Base-by-base conservation (phyloP, 1,140 invertebrate species). In the Drosophila kepulauana region DNA sequence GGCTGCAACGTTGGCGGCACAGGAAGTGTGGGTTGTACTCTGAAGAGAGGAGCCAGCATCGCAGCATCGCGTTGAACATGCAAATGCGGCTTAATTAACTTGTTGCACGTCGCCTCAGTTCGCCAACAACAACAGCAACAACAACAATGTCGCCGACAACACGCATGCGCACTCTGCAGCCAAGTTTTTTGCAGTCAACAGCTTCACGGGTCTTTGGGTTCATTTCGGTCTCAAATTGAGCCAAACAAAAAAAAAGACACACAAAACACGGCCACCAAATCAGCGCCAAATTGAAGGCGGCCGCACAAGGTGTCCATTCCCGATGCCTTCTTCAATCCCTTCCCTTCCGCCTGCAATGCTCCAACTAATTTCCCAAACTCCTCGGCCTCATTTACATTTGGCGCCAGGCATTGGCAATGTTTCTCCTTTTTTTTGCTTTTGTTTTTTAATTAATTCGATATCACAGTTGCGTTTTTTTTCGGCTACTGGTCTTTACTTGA, bases 41-140 rank as follows among this genome's bases (percentile, higher is more conserved):
- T 38, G n/a, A 51, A 33, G 51, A 15, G 30, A 51, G 51, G 28
- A 54, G 51, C 28, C 51, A 80, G 67, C 63, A 72, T 25, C 20
- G 49, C 10, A 15, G 13, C 5, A 33, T 16, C 61, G 68, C 68
- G 41, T 28, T 16, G 41, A 52, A 78, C 85, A 89, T 89, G 85
- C 85, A 90, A 89, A 89, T 89, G 81, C 78, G 86, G 81, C 85
- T 89, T 89, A 89, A 89, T 89, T 89, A 89, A 89, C 85, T 89
- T 89, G 85, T 89, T 89, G 85, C 85, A 89, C 85, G 85, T 88
- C 85, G 85, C 85, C 75, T 62, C 57, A 67, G 71, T 59, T 71
- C 62, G 75, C 75, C 41, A 43, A 3, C 56, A 11, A 11, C 52
- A 46, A 20, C 35, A 10, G 3, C 56, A 11, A 11, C 52, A 48